phyloP scores from a whole-genome alignment of 2,888 invertebrate species.

The Arctia plantaginis region DNA sequence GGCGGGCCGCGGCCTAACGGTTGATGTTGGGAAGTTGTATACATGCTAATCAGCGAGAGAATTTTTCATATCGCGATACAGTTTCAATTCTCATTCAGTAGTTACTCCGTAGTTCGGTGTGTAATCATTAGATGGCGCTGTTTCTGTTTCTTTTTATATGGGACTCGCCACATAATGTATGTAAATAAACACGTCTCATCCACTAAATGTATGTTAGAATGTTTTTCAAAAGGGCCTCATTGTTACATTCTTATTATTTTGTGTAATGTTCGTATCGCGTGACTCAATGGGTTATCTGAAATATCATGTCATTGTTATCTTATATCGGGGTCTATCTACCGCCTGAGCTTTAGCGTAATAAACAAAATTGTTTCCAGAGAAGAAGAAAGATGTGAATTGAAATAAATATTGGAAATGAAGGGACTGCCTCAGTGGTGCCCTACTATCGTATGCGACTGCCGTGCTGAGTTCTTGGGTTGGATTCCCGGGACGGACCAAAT shows the following conservation, averaged over 20 bases:
- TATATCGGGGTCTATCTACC: background rate
- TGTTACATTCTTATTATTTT: constrained; percentile 5
- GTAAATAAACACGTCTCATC: constrained; percentile 4
- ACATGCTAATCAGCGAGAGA: too few species aligned
- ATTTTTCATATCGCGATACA: too few species aligned
- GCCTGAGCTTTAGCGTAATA: background rate
- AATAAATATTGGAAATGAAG: background rate
- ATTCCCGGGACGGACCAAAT: too few species aligned
- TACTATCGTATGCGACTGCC: too few species aligned
- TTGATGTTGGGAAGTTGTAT: too few species aligned
- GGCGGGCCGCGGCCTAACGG: too few species aligned
- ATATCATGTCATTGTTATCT: constrained; percentile 36
- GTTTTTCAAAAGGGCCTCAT: constrained; percentile 10
- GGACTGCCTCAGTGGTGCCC: too few species aligned
- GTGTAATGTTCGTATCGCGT: constrained; percentile 23
- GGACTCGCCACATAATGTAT: background rate
- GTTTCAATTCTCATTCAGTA: too few species aligned
- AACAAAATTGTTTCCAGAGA: background rate
- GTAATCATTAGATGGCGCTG: too few species aligned
- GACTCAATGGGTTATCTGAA: constrained; percentile 14
- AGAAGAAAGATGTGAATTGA: background rate
- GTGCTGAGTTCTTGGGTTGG: too few species aligned
- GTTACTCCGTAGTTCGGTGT: too few species aligned
- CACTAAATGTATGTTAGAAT: constrained; percentile 4
- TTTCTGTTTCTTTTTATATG: too few species aligned